Percentiles rank a stretch among this genome's conserved stretches.
These are phyloP conservation scores for Hoplias malabaricus DNA, from an alignment of 2,113 vertebrate species.

Conservation along the genomic window DNA sequence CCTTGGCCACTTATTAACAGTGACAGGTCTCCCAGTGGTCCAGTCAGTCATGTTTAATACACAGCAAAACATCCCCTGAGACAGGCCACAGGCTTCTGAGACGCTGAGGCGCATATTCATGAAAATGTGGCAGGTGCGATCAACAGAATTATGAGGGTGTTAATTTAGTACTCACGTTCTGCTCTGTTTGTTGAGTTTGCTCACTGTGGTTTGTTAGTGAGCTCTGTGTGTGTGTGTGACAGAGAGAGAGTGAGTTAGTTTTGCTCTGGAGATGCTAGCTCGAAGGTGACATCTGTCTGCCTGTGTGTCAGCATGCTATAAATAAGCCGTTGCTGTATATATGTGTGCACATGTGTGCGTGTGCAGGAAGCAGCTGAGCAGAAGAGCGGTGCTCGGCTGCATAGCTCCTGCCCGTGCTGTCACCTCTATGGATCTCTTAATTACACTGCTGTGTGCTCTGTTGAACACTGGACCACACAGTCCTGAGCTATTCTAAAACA, in stretches of 20 bases:
- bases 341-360: conserved; percentile 31
- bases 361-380: conserved; percentile 76
- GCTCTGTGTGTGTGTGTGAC: conserved; percentile 25
- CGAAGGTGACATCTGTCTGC: conserved; percentile 76
- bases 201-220: conserved; percentile 61
- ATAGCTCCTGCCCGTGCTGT: conserved; percentile 75
- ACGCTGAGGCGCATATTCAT: conserved; percentile 11
- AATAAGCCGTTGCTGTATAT: conserved; percentile 61
- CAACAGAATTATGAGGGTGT: conserved; percentile 49
- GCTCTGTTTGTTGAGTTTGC: conserved; percentile 57
- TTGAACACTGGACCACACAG: conserved; percentile 62
- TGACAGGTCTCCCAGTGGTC: conserved; percentile 31
- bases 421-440: conserved; percentile 77
- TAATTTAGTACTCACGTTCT: conserved; percentile 57
- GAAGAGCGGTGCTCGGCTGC: conserved; percentile 65
- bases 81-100: background rate
- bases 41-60: conserved; percentile 24
- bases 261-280: conserved; percentile 67
- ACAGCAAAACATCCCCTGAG: background rate
- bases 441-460: conserved; percentile 71
- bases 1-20: conserved; percentile 23
- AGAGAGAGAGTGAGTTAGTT: conserved; percentile 63
- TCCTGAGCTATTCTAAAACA: conserved; percentile 27
- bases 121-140: conserved; percentile 44
- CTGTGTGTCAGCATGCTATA: conserved; percentile 59